Percentiles rank a stretch among this genome's conserved stretches.
Evolutionary conservation across 2,113 vertebrate species (phyloP).

Genomic region (Trogon melanurus): DNA sequence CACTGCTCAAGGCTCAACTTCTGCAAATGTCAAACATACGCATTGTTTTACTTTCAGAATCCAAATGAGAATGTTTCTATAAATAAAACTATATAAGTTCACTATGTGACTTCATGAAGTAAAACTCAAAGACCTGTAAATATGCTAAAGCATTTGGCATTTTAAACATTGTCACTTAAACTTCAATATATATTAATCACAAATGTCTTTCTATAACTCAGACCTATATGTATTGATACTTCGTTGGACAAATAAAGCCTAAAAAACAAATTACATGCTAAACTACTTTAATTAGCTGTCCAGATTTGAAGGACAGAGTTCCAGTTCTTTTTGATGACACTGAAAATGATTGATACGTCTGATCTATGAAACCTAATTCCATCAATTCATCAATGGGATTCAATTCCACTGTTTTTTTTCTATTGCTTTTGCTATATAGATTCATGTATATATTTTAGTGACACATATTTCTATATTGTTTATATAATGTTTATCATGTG

Average conservation of each 20-base stretch:
- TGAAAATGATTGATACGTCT: not conserved
- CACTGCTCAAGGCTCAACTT: not conserved
- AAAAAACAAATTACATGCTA: not conserved
- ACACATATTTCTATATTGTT: no score
- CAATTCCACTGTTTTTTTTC: not conserved
- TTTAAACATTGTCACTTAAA: not conserved
- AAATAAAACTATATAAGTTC: not conserved
- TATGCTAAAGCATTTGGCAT: not conserved
- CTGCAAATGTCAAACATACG: not conserved
- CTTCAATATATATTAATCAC: not conserved
- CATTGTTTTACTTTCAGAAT: not conserved
- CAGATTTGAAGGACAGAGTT: not conserved
- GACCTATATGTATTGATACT: not conserved
- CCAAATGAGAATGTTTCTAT: not conserved
- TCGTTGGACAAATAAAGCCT: not conserved
- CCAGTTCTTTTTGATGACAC: no score
- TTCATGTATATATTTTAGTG: not conserved
- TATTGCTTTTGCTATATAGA: rapidly evolving
- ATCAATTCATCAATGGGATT: not conserved
- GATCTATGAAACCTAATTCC: not conserved
- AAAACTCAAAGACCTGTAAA: not conserved
- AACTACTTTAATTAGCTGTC: not conserved
- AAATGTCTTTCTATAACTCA: not conserved
- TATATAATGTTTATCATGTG: not conserved
- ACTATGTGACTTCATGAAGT: not conserved